Conservation (phyloP, 64 coral and sea anemone species). For the Montipora efflorescens region DNA sequence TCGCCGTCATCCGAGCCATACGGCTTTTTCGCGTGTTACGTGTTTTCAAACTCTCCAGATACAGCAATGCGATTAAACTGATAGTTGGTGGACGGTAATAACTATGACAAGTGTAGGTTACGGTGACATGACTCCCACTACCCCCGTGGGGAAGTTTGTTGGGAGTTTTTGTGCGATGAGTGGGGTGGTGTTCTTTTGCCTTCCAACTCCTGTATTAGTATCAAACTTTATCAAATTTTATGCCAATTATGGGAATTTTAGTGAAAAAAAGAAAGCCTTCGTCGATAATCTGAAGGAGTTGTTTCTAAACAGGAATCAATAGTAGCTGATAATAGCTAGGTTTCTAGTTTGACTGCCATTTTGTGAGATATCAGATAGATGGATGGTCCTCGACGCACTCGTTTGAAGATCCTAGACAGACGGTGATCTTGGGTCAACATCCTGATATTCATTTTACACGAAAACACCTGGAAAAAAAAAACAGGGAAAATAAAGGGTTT, state of each 20-base stretch:
- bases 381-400: too few species aligned
- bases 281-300: slow-evolving; percentile 28
- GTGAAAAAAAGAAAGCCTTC: slow-evolving; percentile 10
- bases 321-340: not conserved
- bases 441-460: too few species aligned
- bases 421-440: too few species aligned
- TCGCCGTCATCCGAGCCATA: slow-evolving; percentile 85
- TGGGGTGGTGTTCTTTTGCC: slow-evolving; percentile 87
- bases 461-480: too few species aligned
- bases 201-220: slow-evolving; percentile 86
- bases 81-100: slow-evolving; percentile 90
- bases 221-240: slow-evolving; percentile 78
- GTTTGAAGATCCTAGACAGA: too few species aligned
- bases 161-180: slow-evolving; percentile 84
- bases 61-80: slow-evolving; percentile 79
- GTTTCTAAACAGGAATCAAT: slow-evolving; percentile 9
- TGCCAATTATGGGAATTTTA: not conserved
- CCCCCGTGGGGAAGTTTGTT: slow-evolving; percentile 71
- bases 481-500: too few species aligned
- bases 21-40: slow-evolving; percentile 85
- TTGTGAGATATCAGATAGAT: too few species aligned
- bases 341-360: too few species aligned
- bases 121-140: slow-evolving; percentile 81
- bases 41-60: slow-evolving; percentile 90
- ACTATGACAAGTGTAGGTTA: slow-evolving; percentile 95